Conservation (phyloP, 2,797 vertebrate genomes). For the Myotis vivesi region DNA sequence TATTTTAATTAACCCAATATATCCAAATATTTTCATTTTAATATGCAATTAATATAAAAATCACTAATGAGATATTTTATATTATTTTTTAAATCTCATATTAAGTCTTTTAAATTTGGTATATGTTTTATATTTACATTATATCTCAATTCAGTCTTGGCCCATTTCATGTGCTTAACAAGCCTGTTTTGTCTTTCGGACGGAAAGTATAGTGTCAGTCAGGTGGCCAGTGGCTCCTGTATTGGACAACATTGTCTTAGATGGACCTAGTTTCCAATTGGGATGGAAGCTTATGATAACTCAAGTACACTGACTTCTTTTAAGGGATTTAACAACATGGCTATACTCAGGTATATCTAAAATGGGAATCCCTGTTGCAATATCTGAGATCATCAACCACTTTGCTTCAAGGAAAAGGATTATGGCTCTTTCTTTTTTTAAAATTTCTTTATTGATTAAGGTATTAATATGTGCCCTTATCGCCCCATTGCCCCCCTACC, state of each 20-base stretch:
- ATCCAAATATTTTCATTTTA: slow-evolving; percentile 19
- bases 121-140: neutral
- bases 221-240: neutral
- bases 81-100: neutral
- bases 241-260: neutral
- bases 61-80: neutral
- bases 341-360: neutral
- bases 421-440: neutral
- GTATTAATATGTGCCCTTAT: no score
- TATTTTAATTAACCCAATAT: slow-evolving; percentile 25
- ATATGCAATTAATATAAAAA: slow-evolving; percentile 16
- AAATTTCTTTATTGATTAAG: no score
- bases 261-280: neutral
- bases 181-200: no score
- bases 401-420: slow-evolving; percentile 33
- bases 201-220: no score
- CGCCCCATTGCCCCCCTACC: no score
- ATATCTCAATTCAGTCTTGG: neutral
- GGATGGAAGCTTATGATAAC: neutral
- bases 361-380: neutral
- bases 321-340: neutral
- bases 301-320: neutral
- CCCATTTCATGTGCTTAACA: neutral
- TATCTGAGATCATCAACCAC: neutral
- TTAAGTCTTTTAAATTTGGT: neutral